Percentiles rank a stretch among this genome's conserved stretches.
Conservation (phyloP, 2,797 vertebrate species). For the Centropyge bicolor region DNA sequence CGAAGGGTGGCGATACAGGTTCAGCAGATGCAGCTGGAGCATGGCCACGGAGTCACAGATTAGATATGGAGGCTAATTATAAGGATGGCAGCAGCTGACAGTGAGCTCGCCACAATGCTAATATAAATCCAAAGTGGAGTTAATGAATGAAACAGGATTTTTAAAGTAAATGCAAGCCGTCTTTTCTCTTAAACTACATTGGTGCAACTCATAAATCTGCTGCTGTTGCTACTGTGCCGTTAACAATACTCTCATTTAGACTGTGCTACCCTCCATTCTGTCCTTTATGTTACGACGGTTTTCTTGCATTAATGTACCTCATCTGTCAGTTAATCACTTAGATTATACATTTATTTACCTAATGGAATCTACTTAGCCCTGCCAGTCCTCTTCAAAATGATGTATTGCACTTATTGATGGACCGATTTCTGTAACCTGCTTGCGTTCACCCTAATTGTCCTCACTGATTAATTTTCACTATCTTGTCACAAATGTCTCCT, state of each 20-base stretch:
- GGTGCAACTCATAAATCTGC: constrained; percentile 17
- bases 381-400: constrained; percentile 82
- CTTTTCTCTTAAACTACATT: constrained; percentile 10
- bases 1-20: constrained; percentile 39
- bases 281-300: constrained; percentile 63
- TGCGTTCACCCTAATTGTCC: constrained; percentile 84
- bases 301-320: constrained; percentile 76
- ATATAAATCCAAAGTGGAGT: constrained; percentile 35
- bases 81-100: constrained; percentile 35
- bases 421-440: constrained; percentile 77
- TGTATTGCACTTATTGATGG: constrained; percentile 82
- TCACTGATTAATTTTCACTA: constrained; percentile 81
- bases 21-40: constrained; percentile 64
- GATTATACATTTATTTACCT: constrained; percentile 87
- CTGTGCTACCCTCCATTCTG: constrained; percentile 48
- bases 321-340: constrained; percentile 85
- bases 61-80: constrained; percentile 52
- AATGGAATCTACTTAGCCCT: constrained; percentile 78
- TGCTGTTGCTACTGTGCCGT: background rate
- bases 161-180: constrained; percentile 11
- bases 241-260: constrained; percentile 20
- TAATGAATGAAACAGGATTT: constrained; percentile 34
- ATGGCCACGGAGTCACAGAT: constrained; percentile 48
- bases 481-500: constrained; percentile 80
- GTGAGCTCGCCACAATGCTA: constrained; percentile 7